phyloP scores from a whole-genome alignment of 2,113 vertebrate species.

The Neotoma lepida region DNA sequence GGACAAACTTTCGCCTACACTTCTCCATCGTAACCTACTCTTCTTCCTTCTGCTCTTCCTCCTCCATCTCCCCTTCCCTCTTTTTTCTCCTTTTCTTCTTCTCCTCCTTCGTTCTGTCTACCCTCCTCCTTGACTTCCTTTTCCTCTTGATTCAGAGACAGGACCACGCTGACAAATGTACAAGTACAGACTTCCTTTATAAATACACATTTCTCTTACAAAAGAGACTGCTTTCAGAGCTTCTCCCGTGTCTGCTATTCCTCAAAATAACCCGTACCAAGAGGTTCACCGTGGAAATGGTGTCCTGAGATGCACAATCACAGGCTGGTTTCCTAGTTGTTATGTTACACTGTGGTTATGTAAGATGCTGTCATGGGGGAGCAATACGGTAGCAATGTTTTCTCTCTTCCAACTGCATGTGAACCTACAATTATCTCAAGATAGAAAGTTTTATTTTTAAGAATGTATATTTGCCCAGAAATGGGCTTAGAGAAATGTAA shows the following conservation, averaged over 20 bases:
- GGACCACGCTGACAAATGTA: not conserved
- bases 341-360: no score
- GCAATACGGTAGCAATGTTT: not conserved
- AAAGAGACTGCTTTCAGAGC: not conserved
- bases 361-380: not conserved
- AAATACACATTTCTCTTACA: not conserved
- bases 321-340: no score
- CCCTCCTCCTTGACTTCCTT: not conserved
- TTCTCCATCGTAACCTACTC: not conserved
- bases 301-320: rapidly evolving
- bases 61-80: rapidly evolving
- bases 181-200: not conserved
- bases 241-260: not conserved
- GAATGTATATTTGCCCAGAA: not conserved
- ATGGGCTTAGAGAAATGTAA: not conserved
- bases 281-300: not conserved
- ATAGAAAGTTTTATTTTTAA: not conserved
- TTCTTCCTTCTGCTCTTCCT: not conserved
- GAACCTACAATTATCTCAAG: not conserved
- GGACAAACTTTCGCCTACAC: no score
- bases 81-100: not conserved
- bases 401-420: not conserved
- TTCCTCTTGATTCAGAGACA: not conserved
- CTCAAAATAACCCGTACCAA: not conserved
- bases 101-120: not conserved